Conservation (phyloP, 2,113 vertebrate genomes). For the Rhinichthys klamathensis region DNA sequence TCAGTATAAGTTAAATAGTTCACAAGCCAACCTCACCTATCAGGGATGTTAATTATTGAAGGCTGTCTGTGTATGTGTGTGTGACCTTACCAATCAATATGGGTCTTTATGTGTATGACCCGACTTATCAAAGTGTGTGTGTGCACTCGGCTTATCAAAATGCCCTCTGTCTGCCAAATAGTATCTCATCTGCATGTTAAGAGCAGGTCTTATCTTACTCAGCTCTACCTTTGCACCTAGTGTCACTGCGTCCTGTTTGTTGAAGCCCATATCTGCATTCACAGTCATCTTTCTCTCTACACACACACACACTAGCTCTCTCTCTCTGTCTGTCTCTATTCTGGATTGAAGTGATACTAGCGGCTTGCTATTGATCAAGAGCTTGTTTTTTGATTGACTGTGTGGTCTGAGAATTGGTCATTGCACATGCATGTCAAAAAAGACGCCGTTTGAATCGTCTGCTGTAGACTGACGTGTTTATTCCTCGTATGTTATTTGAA, state of each 20-base stretch:
- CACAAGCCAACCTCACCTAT: constrained; percentile 16
- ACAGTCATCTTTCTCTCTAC: constrained; percentile 4
- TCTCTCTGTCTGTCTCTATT: neutral
- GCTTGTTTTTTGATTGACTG: neutral
- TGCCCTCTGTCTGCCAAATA: constrained; percentile 43
- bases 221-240: constrained; percentile 46
- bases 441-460: neutral
- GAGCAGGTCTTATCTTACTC: constrained; percentile 18
- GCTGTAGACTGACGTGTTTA: neutral
- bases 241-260: constrained; percentile 45
- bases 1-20: constrained; percentile 6
- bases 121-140: constrained; percentile 36
- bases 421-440: neutral
- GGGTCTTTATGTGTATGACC: constrained; percentile 38
- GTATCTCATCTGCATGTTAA: constrained; percentile 42
- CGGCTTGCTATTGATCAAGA: neutral
- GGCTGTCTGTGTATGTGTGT: constrained; percentile 20
- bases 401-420: neutral
- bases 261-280: constrained; percentile 32
- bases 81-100: constrained; percentile 37
- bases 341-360: constrained; percentile 11
- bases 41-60: constrained; percentile 37
- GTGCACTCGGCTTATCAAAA: constrained; percentile 39
- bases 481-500: neutral
- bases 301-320: neutral